Base-by-base conservation (phyloP, 2,113 vertebrate species). In the Shinisaurus crocodilurus region DNA sequence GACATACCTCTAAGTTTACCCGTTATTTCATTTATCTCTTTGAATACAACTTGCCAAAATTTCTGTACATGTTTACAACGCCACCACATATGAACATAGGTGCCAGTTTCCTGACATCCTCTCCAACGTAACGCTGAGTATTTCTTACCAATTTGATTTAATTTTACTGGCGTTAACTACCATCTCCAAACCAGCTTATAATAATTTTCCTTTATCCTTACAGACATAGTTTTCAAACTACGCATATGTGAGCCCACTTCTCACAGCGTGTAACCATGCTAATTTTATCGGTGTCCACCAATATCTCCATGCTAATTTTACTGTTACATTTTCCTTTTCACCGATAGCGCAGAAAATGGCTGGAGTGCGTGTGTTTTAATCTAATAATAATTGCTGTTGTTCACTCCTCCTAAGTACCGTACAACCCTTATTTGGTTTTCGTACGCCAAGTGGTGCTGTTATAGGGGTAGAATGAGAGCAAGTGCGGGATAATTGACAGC, bases 341-440 rank as follows among this genome's bases (percentile, higher is more conserved):
- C 63, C 54, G 34, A 85, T n/a, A 79, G 45, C 40, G 15, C 15
- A 67, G 60, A 85, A n/a, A 90, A 90, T 50, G 45, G 34, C 54
- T 67, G 40, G 6, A n/a, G 74, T 74, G 50, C 40, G 37, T 82
- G 29, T 60, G 29, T 83, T 83, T 74, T 77, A 23, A 54, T 54
- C 15, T n/a, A 54, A 85, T 40, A 54, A 77, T 85, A 85, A 85
- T 67, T 34, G 6, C 60, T 77, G 72, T 54, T 54, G 48, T 77
- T 90, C 63, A 29, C 15, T 77, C 18, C 54, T 85, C 45, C 48
- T 45, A 76, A 69, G 34, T 50, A n/a, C n/a, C n/a, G n/a, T n/a
- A 54, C 25, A 85, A 15, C 25, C 27, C 82, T 90, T 54, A 72
- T 82, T 83, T 82, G 37, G 81, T 83, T 89, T 60, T 85, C 74